Percentiles rank a stretch among this genome's conserved stretches.
Evolutionary conservation across 2,888 invertebrate species (phyloP).

Genomic region (Eurytoma californica): DNA sequence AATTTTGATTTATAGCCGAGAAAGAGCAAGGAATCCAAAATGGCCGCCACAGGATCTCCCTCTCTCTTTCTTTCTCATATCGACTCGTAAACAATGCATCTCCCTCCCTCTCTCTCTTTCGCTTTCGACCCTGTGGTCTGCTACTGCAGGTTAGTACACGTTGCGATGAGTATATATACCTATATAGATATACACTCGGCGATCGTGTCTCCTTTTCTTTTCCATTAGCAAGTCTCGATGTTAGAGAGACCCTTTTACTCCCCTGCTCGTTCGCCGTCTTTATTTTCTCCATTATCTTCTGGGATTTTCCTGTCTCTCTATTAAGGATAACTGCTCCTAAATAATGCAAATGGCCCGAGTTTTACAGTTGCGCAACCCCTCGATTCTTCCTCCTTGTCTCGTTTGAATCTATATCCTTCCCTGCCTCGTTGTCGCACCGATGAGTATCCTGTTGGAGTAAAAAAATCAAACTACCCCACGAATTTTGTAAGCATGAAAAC

Average conservation of each 20-base stretch:
- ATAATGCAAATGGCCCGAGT: conserved; percentile 5
- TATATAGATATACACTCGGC: background rate
- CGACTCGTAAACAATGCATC: conserved; percentile 67
- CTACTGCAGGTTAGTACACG: conserved; percentile 49
- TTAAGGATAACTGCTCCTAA: conserved; percentile 25
- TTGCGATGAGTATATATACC: conserved; percentile 2
- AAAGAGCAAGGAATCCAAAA: conserved; percentile 63
- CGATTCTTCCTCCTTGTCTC: background rate
- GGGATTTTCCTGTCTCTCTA: conserved; percentile 13
- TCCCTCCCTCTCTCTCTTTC: conserved; percentile 19
- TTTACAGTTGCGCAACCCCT: background rate
- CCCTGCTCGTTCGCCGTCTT: conserved; percentile 24
- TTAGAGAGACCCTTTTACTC: conserved; percentile 45
- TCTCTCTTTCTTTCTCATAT: conserved; percentile 35
- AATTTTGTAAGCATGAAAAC: too few species aligned
- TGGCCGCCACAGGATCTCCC: conserved; percentile 60
- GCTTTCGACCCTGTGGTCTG: conserved; percentile 10
- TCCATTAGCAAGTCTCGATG: conserved; percentile 50
- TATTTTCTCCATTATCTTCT: conserved; percentile 29
- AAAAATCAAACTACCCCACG: background rate
- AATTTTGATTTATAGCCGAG: conserved; percentile 70
- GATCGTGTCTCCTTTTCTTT: conserved; percentile 51
- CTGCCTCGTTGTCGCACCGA: background rate
- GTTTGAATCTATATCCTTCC: background rate
- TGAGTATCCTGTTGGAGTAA: background rate